Percentiles rank a stretch among this genome's conserved stretches.
Conservation (phyloP, 2,888 invertebrate species). For the Oegoconia quadripuncta region DNA sequence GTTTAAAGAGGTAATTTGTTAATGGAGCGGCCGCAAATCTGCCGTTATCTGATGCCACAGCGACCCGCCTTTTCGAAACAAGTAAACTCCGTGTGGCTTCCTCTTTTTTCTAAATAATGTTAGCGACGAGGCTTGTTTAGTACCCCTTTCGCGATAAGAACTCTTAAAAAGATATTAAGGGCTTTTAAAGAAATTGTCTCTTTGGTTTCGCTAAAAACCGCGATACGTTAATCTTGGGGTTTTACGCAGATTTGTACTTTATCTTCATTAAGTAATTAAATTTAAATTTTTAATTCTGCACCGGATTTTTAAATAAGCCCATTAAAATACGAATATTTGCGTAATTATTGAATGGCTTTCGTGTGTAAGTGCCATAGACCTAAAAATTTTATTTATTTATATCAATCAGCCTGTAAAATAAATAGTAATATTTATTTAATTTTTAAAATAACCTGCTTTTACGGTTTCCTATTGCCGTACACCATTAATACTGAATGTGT, state of each 20-base stretch:
- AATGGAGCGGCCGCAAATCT: constrained; percentile 71
- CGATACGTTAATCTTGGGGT: constrained; percentile 20
- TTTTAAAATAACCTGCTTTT: too few species aligned
- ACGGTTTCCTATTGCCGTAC: too few species aligned
- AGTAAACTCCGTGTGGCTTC: constrained; percentile 59
- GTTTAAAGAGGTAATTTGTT: constrained; percentile 68
- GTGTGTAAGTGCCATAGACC: too few species aligned
- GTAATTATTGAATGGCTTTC: too few species aligned
- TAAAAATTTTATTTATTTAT: too few species aligned
- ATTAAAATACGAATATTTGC: too few species aligned
- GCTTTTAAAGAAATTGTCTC: constrained; percentile 70
- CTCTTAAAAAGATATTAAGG: constrained; percentile 68
- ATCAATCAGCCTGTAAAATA: too few species aligned
- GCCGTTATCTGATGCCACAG: constrained; percentile 64
- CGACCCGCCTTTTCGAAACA: constrained; percentile 70
- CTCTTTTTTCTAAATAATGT: constrained; percentile 71
- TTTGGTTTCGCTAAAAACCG: constrained; percentile 35
- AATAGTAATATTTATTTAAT: too few species aligned
- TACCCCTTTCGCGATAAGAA: constrained; percentile 67
- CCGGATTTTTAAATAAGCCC: too few species aligned
- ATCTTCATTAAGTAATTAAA: neutral
- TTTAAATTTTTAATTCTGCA: too few species aligned
- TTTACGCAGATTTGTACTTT: constrained; percentile 17
- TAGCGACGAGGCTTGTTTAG: constrained; percentile 61
- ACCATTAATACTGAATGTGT: too few species aligned